A percentile compares a stretch with the other conserved stretches of the same genome.
Evolutionary conservation across 2,113 vertebrate genomes (phyloP).

Genomic region (Datnioides undecimradiatus): DNA sequence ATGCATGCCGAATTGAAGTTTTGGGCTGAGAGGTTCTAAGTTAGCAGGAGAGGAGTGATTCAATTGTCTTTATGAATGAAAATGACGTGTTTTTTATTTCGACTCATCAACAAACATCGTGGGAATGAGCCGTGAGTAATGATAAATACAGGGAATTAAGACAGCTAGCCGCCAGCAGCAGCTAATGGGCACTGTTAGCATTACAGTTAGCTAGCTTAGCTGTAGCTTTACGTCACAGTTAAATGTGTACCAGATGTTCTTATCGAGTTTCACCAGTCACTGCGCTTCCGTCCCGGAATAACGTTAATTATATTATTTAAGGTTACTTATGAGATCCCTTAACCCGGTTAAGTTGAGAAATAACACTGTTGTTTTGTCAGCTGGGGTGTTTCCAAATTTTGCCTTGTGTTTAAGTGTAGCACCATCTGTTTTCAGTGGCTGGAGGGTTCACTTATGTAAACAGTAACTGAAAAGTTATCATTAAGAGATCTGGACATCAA

Average conservation of each 20-base stretch:
- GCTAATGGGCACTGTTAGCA: neutral
- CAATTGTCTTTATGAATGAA: neutral
- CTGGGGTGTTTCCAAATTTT: neutral
- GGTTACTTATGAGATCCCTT: neutral
- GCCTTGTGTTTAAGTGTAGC: neutral
- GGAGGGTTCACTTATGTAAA: neutral
- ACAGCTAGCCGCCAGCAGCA: neutral
- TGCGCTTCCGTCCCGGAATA: neutral
- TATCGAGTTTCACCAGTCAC: neutral
- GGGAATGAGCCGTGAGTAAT: neutral
- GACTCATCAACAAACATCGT: neutral
- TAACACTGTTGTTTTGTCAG: neutral
- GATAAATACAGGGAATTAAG: neutral
- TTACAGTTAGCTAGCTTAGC: neutral
- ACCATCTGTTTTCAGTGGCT: neutral
- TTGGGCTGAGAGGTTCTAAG: neutral
- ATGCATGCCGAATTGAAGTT: neutral
- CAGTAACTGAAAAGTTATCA: neutral
- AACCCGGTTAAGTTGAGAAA: neutral
- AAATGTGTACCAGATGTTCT: constrained; percentile 60
- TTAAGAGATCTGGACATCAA: neutral
- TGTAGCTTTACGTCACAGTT: neutral
- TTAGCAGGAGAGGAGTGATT: neutral
- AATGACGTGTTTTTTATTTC: neutral
- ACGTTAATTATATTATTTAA: neutral